These are phyloP conservation scores for Steatocranus sp. DNA, from an alignment of 2,797 vertebrate species.

Conservation along the genomic window DNA sequence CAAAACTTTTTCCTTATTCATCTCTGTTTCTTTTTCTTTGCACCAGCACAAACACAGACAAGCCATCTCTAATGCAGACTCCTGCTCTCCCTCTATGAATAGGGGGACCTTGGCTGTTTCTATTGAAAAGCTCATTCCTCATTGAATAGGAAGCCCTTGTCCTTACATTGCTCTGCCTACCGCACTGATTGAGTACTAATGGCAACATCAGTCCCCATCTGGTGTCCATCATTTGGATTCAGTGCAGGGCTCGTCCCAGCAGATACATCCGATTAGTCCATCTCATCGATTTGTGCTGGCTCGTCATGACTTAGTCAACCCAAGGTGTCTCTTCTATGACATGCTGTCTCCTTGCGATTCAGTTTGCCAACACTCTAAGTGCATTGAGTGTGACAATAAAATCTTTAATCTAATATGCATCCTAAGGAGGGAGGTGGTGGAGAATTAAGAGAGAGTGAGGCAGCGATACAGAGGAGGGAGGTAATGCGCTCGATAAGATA, in stretches of 20 bases:
- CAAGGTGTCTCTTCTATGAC: conserved; percentile 75
- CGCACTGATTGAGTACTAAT: conserved; percentile 65
- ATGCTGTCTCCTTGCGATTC: conserved; percentile 67
- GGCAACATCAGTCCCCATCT: conserved; percentile 63
- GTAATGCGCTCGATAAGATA: conserved; percentile 44
- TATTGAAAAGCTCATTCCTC: conserved; percentile 46
- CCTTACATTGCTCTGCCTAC: conserved; percentile 50
- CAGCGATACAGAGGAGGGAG: not conserved
- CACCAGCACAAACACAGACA: not conserved
- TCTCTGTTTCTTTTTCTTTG: not conserved
- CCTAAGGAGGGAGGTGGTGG: conserved; percentile 53
- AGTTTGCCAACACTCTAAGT: conserved; percentile 73
- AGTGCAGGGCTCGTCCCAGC: conserved; percentile 62
- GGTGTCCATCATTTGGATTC: conserved; percentile 76
- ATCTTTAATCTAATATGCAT: conserved; percentile 75
- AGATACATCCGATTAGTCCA: conserved; percentile 79
- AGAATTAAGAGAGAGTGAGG: conserved; percentile 41
- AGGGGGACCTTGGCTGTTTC: conserved; percentile 45
- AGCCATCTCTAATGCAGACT: not conserved
- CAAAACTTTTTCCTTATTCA: not conserved
- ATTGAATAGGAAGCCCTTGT: conserved; percentile 55
- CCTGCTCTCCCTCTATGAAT: conserved; percentile 7
- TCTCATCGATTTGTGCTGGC: conserved; percentile 71
- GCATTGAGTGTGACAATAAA: conserved; percentile 74
- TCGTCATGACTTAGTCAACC: conserved; percentile 72